Conservation (phyloP, 2,888 invertebrate genomes). For the Troides aeacus region DNA sequence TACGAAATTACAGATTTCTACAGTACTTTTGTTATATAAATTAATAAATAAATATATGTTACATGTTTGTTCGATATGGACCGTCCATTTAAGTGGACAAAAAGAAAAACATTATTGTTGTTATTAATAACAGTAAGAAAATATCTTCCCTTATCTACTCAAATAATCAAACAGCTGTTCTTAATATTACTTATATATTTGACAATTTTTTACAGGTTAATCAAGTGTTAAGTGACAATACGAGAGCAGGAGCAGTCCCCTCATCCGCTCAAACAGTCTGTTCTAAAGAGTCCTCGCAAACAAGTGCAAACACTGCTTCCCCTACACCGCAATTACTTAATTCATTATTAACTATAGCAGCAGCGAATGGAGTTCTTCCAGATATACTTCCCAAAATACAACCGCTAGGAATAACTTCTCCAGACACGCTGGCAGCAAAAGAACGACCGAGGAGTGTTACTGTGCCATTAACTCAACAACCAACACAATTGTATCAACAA, state of each 20-base stretch:
- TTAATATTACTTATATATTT: not conserved
- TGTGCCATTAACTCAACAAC: constrained; percentile 22
- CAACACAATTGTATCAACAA: constrained; percentile 16
- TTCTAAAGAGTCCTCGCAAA: constrained; percentile 18
- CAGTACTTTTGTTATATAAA: constrained; percentile 43
- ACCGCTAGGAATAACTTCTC: constrained; percentile 27
- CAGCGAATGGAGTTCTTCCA: constrained; percentile 39
- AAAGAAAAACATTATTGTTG: constrained; percentile 41
- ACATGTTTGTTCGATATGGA: constrained; percentile 54
- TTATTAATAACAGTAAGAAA: constrained; percentile 49
- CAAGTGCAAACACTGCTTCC: constrained; percentile 23
- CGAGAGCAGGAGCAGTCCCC: constrained; percentile 16
- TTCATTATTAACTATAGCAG: constrained; percentile 37
- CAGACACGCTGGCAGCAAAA: constrained; percentile 17
- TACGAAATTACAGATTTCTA: constrained; percentile 30
- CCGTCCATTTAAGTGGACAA: constrained; percentile 45
- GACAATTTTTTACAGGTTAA: constrained; percentile 32
- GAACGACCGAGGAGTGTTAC: constrained; percentile 13
- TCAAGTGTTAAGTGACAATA: constrained; percentile 34
- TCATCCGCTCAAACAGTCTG: constrained; percentile 13
- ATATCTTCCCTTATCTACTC: constrained; percentile 23
- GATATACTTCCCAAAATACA: constrained; percentile 33
- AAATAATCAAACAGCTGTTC: not conserved
- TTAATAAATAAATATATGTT: constrained; percentile 46
- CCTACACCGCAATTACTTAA: constrained; percentile 38